phyloP scores from a whole-genome alignment of 2,888 invertebrate genomes.

The Euplagia quadripunctaria region DNA sequence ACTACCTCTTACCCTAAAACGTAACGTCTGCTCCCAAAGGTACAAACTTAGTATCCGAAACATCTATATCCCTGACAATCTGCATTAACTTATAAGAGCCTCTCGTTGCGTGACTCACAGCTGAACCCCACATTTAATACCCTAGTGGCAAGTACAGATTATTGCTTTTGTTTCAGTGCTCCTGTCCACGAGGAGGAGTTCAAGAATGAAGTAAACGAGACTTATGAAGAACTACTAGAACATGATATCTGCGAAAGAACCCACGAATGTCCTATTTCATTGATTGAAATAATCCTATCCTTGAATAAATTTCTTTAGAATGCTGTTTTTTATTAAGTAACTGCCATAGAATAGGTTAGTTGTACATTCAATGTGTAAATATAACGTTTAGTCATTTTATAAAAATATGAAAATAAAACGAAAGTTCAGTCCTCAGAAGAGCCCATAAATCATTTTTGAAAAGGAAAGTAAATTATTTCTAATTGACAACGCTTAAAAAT shows the following conservation, averaged over 20 bases:
- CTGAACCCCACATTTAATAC: not conserved
- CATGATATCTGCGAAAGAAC: conserved; percentile 67
- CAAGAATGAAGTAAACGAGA: conserved; percentile 65
- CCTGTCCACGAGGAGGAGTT: conserved; percentile 74
- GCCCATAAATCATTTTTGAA: not conserved
- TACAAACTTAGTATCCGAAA: too few relatives aligned
- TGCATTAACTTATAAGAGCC: too few relatives aligned
- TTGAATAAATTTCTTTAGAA: conserved; percentile 60
- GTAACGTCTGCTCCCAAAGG: too few relatives aligned
- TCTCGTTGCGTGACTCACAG: too few relatives aligned
- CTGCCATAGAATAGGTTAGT: not conserved
- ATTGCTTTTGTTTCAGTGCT: conserved; percentile 61
- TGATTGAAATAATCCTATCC: conserved; percentile 67
- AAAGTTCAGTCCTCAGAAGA: not conserved
- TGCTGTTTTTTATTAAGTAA: not conserved
- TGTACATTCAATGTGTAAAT: not conserved
- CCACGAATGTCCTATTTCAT: conserved; percentile 75
- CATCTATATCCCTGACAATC: too few relatives aligned
- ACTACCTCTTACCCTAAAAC: too few relatives aligned
- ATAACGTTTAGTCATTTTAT: not conserved
- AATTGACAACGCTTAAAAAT: not conserved
- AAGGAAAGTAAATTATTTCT: not conserved
- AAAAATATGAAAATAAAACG: too few relatives aligned
- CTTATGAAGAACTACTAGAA: conserved; percentile 67
- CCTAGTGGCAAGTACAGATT: not conserved